Percentiles rank a stretch among this genome's conserved stretches.
Conservation (phyloP, 2,113 vertebrate species). For the Noturus placidus region DNA sequence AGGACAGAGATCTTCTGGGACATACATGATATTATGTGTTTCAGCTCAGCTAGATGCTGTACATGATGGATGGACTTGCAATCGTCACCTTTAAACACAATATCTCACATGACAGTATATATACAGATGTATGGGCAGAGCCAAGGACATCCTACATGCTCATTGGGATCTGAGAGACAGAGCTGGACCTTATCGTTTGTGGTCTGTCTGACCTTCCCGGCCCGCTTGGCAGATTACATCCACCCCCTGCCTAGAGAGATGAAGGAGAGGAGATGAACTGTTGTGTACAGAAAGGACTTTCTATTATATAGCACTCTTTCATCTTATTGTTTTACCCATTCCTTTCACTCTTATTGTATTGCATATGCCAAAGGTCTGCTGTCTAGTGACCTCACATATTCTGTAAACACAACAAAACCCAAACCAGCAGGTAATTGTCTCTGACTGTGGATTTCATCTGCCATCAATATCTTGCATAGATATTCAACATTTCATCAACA, state of each 20-base stretch:
- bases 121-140: constrained; percentile 29
- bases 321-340: constrained; percentile 7
- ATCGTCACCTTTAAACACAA: constrained; percentile 47
- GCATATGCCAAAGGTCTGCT: constrained; percentile 1
- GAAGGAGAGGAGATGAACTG: constrained; percentile 24
- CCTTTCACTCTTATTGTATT: not conserved
- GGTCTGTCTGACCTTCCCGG: constrained; percentile 35
- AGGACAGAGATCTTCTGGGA: constrained; percentile 39
- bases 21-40: constrained; percentile 44
- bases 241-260: constrained; percentile 34
- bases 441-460: not conserved
- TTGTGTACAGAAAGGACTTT: constrained; percentile 20
- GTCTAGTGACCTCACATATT: not conserved
- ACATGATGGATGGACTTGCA: constrained; percentile 9
- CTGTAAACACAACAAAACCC: not conserved
- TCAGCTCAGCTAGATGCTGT: constrained; percentile 35
- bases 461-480: not conserved
- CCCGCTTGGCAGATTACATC: constrained; percentile 40
- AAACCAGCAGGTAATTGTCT: not conserved
- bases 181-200: constrained; percentile 36
- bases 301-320: constrained; percentile 3
- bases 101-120: constrained; percentile 37
- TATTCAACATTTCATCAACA: not conserved
- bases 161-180: constrained; percentile 1
- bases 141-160: constrained; percentile 19